Conservation (phyloP, 2,113 vertebrate species). For the Spizaetus ornatus region DNA sequence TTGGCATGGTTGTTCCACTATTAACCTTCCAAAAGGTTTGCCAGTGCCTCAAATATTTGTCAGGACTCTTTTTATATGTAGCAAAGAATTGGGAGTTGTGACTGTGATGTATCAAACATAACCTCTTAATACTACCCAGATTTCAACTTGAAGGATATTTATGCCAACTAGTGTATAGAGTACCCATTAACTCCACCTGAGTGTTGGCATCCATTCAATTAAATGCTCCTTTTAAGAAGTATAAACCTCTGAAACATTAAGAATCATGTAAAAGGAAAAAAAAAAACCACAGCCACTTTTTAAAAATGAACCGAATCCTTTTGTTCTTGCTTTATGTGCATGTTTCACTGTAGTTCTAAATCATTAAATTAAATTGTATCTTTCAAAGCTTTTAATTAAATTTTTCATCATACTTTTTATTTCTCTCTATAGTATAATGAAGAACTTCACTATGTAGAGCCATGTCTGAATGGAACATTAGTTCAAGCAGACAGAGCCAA, state of each 20-base stretch:
- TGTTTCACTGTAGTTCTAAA: constrained; percentile 3
- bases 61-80: neutral
- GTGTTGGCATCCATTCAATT: neutral
- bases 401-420: constrained; percentile 33
- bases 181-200: neutral
- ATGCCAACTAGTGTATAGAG: neutral
- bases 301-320: neutral
- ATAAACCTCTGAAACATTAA: neutral
- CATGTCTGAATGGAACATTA: constrained; percentile 93
- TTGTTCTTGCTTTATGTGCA: neutral
- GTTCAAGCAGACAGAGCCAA: constrained; percentile 97
- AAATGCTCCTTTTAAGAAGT: neutral
- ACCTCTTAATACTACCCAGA: neutral
- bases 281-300: neutral
- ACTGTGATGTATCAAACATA: neutral
- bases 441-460: constrained; percentile 93
- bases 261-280: neutral
- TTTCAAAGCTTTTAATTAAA: constrained; percentile 39
- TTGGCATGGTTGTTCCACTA: neutral
- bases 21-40: neutral
- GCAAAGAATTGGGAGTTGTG: neutral
- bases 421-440: constrained; percentile 88
- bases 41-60: neutral
- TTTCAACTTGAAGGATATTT: neutral
- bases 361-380: constrained; percentile 17